Base-by-base conservation (phyloP, 1,140 invertebrate genomes). In the Platorchestia sp. region DNA sequence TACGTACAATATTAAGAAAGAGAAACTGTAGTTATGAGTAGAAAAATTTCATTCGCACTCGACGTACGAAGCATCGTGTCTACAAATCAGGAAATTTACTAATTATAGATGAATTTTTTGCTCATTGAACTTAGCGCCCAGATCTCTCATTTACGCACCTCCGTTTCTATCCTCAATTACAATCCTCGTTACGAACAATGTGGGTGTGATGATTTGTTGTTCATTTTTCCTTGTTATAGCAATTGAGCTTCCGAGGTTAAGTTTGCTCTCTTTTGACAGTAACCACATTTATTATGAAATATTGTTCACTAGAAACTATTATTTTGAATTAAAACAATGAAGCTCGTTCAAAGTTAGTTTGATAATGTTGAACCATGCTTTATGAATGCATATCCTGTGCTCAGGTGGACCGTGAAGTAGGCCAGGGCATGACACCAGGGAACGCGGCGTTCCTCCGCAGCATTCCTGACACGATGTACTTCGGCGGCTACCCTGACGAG, bases 401-500 rank as follows among this genome's bases (percentile, higher is more conserved):
- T 51, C 95, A 97, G 96, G 96, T 97, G 40, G 97, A 97, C 95
- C 96, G 96, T 22, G 95, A 96, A 22, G 96, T 96, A 95, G 97
- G 97, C 44, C 96, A 96, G 87, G 97, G 97, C 10, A 95, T 97
- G 95, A 97, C 97, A 44, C 97, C 97, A 16, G 97, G 97, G 40
- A 96, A 91, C 14, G 96, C 97, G 95, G 97, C 96, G 95, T 97
- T 97, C 95, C 95, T 96, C 45, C 53, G 53, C 45, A 47, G 95
- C 44, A 95, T 95, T 7, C 95, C 96, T 36, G 96, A 96, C 10
- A 95, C 95, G 41, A 98, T 99, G 96, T 99, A 98, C 97, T 98
- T 99, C 96, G 99, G 99, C 96, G 99, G 99, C 1, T 98, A 98
- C 97, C 98, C 98, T 0, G 97, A 97, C 3, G 97, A 97, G n/a